phyloP scores from a whole-genome alignment of 2,888 invertebrate species.

The Protodeltote pygarga region DNA sequence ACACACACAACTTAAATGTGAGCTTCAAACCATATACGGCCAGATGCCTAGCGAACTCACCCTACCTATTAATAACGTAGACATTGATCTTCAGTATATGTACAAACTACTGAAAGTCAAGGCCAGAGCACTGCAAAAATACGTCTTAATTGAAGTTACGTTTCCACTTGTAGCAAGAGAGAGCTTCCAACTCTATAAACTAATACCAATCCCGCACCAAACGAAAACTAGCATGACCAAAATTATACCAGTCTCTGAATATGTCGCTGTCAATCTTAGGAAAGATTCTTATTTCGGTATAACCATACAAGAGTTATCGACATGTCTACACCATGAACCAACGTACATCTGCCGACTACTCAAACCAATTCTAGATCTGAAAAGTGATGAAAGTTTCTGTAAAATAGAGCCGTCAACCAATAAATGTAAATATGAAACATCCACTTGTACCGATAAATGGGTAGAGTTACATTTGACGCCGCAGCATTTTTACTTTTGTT shows the following conservation, averaged over 20 bases:
- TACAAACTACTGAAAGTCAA: constrained; percentile 2
- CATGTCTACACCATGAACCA: background rate
- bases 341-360: background rate
- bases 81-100: background rate
- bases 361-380: background rate
- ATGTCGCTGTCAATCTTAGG: background rate
- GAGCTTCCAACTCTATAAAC: background rate
- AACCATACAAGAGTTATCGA: background rate
- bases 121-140: background rate
- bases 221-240: background rate
- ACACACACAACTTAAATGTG: background rate
- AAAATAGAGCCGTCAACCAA: background rate
- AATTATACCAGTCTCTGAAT: background rate
- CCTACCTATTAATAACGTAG: background rate
- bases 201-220: constrained; percentile 1
- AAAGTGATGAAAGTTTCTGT: background rate
- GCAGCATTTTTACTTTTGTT: constrained; percentile 3
- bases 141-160: constrained; percentile 2
- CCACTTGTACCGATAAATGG: background rate
- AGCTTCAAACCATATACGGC: constrained; percentile 4
- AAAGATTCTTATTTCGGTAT: background rate
- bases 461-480: background rate
- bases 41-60: background rate
- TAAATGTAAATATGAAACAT: background rate
- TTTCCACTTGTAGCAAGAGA: constrained; percentile 1